Evolutionary conservation across 2,888 invertebrate genomes (phyloP).

Genomic region (Hecatera dysodea): DNA sequence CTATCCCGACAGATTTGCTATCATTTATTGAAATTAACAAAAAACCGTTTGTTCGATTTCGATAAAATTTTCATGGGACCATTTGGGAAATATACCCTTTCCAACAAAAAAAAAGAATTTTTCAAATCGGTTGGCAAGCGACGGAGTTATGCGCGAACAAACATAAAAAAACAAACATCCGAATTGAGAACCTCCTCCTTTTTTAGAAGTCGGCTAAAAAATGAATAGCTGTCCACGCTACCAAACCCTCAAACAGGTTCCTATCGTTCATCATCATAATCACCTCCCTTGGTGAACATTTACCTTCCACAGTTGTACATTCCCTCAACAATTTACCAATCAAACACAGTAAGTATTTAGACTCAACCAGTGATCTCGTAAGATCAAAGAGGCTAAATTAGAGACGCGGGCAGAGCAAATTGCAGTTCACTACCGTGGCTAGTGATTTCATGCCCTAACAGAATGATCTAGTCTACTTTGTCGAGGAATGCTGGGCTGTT

Average conservation of each 20-base stretch:
- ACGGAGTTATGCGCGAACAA: too few species aligned
- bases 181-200: too few species aligned
- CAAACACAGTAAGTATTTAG: slow-evolving; percentile 15
- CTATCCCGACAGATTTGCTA: too few species aligned
- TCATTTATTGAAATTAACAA: too few species aligned
- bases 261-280: neutral
- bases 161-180: too few species aligned
- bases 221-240: neutral
- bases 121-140: too few species aligned
- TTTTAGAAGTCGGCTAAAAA: too few species aligned
- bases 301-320: neutral
- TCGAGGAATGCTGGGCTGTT: slow-evolving; percentile 49
- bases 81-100: too few species aligned
- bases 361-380: slow-evolving; percentile 38
- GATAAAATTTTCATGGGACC: too few species aligned
- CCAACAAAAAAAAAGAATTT: too few species aligned
- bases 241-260: neutral
- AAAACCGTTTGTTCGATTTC: too few species aligned
- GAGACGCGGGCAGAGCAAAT: slow-evolving; percentile 51
- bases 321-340: neutral
- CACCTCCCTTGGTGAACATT: neutral
- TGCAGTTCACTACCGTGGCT: slow-evolving; percentile 50
- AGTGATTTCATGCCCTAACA: slow-evolving; percentile 63
- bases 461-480: slow-evolving; percentile 56
- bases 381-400: slow-evolving; percentile 52